Evolutionary conservation across 2,888 invertebrate species (phyloP).

Genomic region (Nomada fabriciana): DNA sequence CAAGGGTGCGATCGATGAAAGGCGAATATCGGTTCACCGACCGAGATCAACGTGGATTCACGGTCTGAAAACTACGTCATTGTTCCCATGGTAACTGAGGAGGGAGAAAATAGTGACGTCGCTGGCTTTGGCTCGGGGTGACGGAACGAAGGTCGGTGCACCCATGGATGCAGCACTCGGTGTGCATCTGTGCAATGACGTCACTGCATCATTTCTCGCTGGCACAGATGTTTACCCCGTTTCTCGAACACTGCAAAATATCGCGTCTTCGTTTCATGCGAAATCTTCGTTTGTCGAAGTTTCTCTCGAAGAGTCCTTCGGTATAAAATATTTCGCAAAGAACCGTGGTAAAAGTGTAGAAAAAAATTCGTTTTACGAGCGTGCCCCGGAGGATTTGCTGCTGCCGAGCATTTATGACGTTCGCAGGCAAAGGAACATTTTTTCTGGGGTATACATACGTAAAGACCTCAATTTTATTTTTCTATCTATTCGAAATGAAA

Average conservation of each 20-base stretch:
- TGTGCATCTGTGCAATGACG: conserved; percentile 77
- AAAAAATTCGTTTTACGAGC: too few relatives aligned
- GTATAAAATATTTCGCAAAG: too few relatives aligned
- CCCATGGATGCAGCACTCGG: conserved; percentile 70
- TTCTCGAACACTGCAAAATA: background rate
- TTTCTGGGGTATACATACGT: too few relatives aligned
- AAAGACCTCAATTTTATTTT: too few relatives aligned
- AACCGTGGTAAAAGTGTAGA: too few relatives aligned
- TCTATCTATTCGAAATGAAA: background rate
- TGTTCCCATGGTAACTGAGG: conserved; percentile 78
- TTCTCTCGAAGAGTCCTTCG: too few relatives aligned
- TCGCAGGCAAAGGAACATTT: too few relatives aligned
- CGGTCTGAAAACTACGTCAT: conserved; percentile 73
- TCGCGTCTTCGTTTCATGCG: background rate
- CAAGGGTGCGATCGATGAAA: conserved; percentile 30
- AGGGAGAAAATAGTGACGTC: conserved; percentile 74
- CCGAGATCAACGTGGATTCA: conserved; percentile 42
- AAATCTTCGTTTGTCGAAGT: background rate
- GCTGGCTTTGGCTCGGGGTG: conserved; percentile 64
- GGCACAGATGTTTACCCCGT: conserved; percentile 16
- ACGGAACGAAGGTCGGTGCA: conserved; percentile 74
- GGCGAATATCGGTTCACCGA: conserved; percentile 45
- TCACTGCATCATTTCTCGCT: conserved; percentile 62
- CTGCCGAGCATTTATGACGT: too few relatives aligned
- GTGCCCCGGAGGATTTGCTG: too few relatives aligned